Conservation (phyloP, 2,888 invertebrate genomes). For the Prosopocoilus inquinatus region DNA sequence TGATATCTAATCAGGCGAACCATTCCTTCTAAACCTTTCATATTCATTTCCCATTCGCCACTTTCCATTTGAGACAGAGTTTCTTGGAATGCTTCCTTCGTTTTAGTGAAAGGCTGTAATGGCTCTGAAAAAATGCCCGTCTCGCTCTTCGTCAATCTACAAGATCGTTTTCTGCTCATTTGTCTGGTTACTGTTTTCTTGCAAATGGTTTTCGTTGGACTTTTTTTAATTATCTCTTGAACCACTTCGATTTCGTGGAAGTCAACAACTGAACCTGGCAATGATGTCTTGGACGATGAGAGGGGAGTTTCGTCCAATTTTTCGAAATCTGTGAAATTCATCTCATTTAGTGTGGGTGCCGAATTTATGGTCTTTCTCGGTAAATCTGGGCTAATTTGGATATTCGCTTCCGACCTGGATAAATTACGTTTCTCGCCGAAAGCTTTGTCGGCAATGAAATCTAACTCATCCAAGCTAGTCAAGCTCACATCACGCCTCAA, state of each 20-base stretch:
- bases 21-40: conserved; percentile 68
- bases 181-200: conserved; percentile 21
- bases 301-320: conserved; percentile 26
- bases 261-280: conserved; percentile 34
- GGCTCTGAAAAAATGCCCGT: conserved; percentile 21
- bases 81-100: conserved; percentile 63
- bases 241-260: conserved; percentile 24
- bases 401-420: conserved; percentile 43
- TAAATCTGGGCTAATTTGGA: conserved; percentile 38
- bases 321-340: conserved; percentile 19
- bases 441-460: conserved; percentile 14
- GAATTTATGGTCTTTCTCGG: conserved; percentile 43
- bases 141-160: conserved; percentile 23
- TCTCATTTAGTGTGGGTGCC: conserved; percentile 41
- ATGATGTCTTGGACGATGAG: conserved; percentile 26
- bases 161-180: conserved; percentile 24
- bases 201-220: conserved; percentile 17
- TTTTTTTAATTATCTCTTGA: conserved; percentile 18
- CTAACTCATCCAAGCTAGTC: conserved; percentile 22
- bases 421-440: conserved; percentile 29
- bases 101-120: conserved; percentile 59
- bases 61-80: conserved; percentile 67
- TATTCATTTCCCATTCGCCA: conserved; percentile 77
- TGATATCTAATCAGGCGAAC: conserved; percentile 68
- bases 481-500: background rate